Base-by-base conservation (phyloP, 2,113 vertebrate species). In the Vidua chalybeata region DNA sequence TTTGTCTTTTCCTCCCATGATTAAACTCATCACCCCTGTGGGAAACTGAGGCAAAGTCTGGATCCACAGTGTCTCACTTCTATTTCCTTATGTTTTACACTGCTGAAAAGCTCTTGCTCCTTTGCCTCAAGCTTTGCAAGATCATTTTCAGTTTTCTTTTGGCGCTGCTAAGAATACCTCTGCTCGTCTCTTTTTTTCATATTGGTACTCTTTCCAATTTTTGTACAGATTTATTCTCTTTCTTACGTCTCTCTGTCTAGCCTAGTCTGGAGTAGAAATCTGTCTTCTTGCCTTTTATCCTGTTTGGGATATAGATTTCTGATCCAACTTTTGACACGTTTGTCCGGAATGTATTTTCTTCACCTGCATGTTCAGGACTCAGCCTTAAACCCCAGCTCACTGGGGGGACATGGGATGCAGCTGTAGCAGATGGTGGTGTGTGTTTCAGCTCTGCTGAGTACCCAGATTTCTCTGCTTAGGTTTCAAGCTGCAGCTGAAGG, bases 1-100 rank as follows among this genome's bases (percentile, higher is more conserved):
- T 51, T 72, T 80, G 37, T 86, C 74, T 87, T 87, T 58, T 87
- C 16, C 35, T 90, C 19, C 68, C 63, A 37, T 21, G 17, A 49
- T 6, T 80, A n/a, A 80, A 37, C 21, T 69, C 46, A 35, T 54
- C 43, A 33, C 3, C 5, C 5, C 37, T 81, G 35, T 75, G 80
- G 48, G 86, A 93, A 94, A 89, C 76, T 89, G 73, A 93, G 88
- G 75, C 73, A 89, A 74, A 80, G 19, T 45, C 48, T 87, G 61
- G 16, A 67, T 58, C 55, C 35, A n/a, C 12, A 77, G 13, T 37
- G 43, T 11, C 28, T 80, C 67, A 14, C 27, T 77, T 90, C 58
- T 45, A 4, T 66, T 85, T 62, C n/a, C 24, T n/a, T 49, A 5
- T 13, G 20, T n/a, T 87, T 87, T 51, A 27, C 22, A 14, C n/a